Evolutionary conservation across 2,797 vertebrate species (phyloP), one percentile per base, ranked within the genome.

Genomic region (Synanceia verrucosa): DNA sequence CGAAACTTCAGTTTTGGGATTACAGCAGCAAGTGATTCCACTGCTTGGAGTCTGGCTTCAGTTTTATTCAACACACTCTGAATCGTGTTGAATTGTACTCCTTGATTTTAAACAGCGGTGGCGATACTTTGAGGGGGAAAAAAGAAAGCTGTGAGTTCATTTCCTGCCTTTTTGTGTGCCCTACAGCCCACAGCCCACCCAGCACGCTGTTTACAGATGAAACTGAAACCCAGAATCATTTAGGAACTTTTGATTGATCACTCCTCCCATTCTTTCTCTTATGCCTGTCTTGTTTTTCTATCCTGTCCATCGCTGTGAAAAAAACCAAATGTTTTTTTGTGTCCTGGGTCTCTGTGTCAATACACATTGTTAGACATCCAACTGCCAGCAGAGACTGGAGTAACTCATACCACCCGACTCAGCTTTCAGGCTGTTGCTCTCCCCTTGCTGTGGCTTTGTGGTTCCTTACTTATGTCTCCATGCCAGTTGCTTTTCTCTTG

Each of bases 391-490:
- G 78, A 86, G 84, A 62, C 88, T 78, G 77, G 67, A 78, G 86
- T 87, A 83, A 89, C 82, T 86, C 74, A 79, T 78, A 89, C 86
- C 81, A 76, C 76, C 79, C 82, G 53, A 76, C 70, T 77, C 65
- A 52, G 82, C 76, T 89, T 78, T 88, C 86, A 79, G 84, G 21
- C 86, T n/a, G 62, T 64, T 78, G 61, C 79, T 55, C 83, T 90
- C 76, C 72, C 67, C 85, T 84, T 68, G 64, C 82, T 89, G 88
- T 86, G 89, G 89, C 88, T 93, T 90, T 91, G 90, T 90, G 92
- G 91, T 86, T 81, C 71, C 57, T 24, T 62, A 46, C 84, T 78
- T 47, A 46, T 69, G 77, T 88, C 87, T 90, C 84, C 5, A n/a
- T 75, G 87, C 86, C 91, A 88, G 85, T 80, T 85, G 79, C 76